Conservation (phyloP, 2,113 vertebrate genomes). For the Actenoides lindsayi region DNA sequence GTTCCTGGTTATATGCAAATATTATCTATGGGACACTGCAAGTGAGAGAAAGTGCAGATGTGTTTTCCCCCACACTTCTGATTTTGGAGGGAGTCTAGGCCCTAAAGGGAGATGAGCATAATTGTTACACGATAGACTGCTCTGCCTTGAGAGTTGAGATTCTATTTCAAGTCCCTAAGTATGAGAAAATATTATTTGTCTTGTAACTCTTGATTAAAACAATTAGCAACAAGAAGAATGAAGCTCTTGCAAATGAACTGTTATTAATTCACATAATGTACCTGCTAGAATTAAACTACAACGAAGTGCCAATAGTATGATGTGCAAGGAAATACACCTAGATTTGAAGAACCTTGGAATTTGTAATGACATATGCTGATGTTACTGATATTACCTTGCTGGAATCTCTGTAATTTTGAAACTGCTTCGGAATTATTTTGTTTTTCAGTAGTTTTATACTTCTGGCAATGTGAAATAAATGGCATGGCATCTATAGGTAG, state of each 20-base stretch:
- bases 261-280: background rate
- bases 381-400: background rate
- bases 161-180: background rate
- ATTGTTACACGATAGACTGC: background rate
- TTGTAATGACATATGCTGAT: background rate
- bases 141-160: background rate
- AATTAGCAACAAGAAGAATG: background rate
- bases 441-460: background rate
- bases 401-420: background rate
- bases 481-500: background rate
- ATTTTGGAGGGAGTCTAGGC: background rate
- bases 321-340: background rate
- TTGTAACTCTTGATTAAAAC: background rate
- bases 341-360: background rate
- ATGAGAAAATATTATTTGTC: background rate
- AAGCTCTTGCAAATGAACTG: background rate
- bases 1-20: background rate
- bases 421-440: background rate
- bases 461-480: background rate
- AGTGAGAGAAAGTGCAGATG: background rate
- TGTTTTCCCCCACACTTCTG: background rate
- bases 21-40: background rate
- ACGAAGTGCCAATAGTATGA: background rate
- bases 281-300: background rate
- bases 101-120: background rate